Conservation (phyloP, 1,140 invertebrate species). For the Zeugodacus cucurbitae region DNA sequence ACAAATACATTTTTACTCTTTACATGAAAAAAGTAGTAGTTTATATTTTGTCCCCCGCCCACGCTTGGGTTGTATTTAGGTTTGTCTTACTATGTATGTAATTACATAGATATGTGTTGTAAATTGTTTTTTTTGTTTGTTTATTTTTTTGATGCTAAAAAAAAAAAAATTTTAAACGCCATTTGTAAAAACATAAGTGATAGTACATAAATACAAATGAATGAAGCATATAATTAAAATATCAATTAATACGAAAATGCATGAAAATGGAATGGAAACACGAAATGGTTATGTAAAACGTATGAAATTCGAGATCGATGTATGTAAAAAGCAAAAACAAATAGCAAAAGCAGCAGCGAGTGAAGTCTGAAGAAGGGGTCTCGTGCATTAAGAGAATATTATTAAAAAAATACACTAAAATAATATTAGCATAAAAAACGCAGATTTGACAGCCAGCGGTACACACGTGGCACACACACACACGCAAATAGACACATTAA, state of each 20-base stretch:
- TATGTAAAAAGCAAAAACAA: slow-evolving; percentile 2
- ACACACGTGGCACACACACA: neutral
- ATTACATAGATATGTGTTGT: neutral
- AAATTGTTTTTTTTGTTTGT: neutral
- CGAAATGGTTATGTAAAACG: neutral
- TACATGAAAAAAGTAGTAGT: slow-evolving; percentile 35
- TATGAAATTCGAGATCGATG: neutral
- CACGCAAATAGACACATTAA: slow-evolving; percentile 11
- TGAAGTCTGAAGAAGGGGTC: slow-evolving; percentile 15
- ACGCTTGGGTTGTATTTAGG: neutral
- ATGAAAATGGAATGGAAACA: neutral
- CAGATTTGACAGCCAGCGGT: neutral
- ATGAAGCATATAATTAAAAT: neutral
- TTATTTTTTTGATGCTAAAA: neutral
- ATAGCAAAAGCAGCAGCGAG: neutral
- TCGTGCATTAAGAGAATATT: slow-evolving; percentile 45
- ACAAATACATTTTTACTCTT: neutral
- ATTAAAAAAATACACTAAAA: slow-evolving; percentile 40
- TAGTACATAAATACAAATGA: slow-evolving; percentile 52
- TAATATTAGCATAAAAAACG: slow-evolving; percentile 36
- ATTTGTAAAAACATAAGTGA: slow-evolving; percentile 65
- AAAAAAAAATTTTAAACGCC: slow-evolving; percentile 50
- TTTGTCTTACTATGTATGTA: neutral
- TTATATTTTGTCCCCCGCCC: neutral
- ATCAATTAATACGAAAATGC: neutral